Conservation (phyloP, 2,113 vertebrate genomes). For the Hemichromis elongatus region DNA sequence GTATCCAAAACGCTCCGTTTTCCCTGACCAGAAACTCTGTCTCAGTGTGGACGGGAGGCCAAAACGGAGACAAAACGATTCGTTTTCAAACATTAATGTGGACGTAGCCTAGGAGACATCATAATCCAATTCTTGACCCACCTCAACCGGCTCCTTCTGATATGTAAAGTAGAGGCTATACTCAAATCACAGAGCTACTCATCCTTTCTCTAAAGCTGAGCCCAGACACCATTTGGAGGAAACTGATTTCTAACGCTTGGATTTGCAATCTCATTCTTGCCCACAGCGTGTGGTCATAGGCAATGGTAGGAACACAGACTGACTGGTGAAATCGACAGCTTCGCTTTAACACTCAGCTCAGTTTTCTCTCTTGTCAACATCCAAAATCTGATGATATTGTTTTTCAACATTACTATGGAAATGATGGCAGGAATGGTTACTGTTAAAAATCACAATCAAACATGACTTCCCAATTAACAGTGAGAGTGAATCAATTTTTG, state of each 20-base stretch:
- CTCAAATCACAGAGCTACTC: neutral
- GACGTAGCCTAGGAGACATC: fast-evolving
- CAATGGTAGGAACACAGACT: neutral
- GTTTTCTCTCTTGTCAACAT: neutral
- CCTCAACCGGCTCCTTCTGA: neutral
- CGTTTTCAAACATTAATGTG: too few relatives aligned
- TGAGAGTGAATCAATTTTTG: neutral
- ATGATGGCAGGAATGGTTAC: neutral
- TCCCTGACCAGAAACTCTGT: too few relatives aligned
- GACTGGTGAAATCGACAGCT: neutral
- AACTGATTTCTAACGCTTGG: neutral
- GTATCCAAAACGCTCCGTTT: too few relatives aligned
- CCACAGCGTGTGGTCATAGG: neutral
- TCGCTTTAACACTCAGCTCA: neutral
- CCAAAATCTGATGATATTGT: neutral
- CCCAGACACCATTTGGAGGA: neutral
- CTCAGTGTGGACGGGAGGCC: too few relatives aligned
- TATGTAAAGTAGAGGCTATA: neutral
- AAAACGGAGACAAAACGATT: too few relatives aligned
- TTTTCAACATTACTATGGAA: neutral
- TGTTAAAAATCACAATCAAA: neutral
- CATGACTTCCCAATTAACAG: neutral
- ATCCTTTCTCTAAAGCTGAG: neutral
- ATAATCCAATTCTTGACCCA: neutral
- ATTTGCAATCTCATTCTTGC: neutral